Evolutionary conservation across 2,888 invertebrate species (phyloP).

Genomic region (Folsomia candida): DNA sequence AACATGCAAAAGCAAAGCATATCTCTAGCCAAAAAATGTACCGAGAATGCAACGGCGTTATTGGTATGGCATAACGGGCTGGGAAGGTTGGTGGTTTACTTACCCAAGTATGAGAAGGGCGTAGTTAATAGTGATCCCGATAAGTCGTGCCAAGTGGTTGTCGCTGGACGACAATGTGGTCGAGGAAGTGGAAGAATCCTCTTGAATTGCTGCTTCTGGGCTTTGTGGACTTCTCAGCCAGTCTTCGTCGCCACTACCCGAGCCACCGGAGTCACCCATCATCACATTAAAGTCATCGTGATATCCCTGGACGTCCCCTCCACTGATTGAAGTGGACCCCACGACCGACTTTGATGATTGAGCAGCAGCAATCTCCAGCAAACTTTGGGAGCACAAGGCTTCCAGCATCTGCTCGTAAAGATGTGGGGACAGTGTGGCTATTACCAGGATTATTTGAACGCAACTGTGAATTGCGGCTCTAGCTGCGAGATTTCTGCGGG

Average conservation of each 20-base stretch:
- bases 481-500: conserved; percentile 42
- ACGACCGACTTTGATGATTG: too few relatives aligned
- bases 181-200: conserved; percentile 22
- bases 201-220: neutral
- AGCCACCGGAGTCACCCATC: neutral
- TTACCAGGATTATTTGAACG: conserved; percentile 45
- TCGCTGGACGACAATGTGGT: conserved; percentile 22
- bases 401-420: conserved; percentile 45
- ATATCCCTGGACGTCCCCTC: too few relatives aligned
- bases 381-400: conserved; percentile 17
- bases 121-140: conserved; percentile 47
- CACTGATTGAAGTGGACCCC: conserved; percentile 9
- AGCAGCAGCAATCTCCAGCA: conserved; percentile 3
- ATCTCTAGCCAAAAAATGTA: too few relatives aligned
- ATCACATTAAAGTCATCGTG: neutral
- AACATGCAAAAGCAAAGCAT: too few relatives aligned
- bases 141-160: conserved; percentile 37
- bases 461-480: conserved; percentile 47
- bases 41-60: too few relatives aligned
- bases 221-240: neutral
- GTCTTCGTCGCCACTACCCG: conserved; percentile 11
- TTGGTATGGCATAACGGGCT: too few relatives aligned
- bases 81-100: too few relatives aligned
- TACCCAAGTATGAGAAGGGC: conserved; percentile 46
- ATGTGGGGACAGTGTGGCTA: conserved; percentile 43